These are phyloP conservation scores for Eulemur coronatus DNA, from an alignment of 2,797 vertebrate species.

Conservation along the genomic window DNA sequence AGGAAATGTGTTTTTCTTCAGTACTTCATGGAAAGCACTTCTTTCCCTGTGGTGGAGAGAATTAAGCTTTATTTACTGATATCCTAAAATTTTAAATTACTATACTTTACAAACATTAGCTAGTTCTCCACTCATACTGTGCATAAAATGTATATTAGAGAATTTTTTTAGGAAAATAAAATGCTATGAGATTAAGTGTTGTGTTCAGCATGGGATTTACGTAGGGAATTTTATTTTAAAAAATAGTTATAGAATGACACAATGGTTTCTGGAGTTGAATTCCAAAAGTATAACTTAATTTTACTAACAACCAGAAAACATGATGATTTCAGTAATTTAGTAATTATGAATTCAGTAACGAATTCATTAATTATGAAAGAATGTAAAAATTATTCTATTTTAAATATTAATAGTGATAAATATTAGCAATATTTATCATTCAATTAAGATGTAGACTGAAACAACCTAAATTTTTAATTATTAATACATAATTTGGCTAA, in stretches of 20 bases:
- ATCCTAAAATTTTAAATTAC: background rate
- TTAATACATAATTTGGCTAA: background rate
- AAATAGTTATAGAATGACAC: background rate
- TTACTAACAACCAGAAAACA: constrained; percentile 12
- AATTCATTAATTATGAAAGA: background rate
- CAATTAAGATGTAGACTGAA: background rate
- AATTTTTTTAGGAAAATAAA: background rate
- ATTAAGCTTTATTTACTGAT: background rate
- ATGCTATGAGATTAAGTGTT: background rate
- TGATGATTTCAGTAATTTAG: background rate
- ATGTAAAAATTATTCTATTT: constrained; percentile 14
- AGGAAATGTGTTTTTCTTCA: background rate
- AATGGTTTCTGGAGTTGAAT: background rate
- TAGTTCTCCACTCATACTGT: constrained; percentile 32
- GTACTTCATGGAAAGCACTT: background rate
- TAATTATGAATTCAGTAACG: background rate
- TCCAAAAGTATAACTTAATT: background rate
- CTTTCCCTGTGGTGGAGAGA: background rate
- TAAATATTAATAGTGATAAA: background rate
- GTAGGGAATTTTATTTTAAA: constrained; percentile 31
- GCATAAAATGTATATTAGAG: constrained; percentile 16
- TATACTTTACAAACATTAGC: constrained; percentile 5
- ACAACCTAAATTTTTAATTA: background rate
- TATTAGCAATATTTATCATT: background rate
- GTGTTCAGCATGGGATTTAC: background rate